Evolutionary conservation across 2,888 invertebrate species (phyloP), one percentile per base, ranked within the genome.

Genomic region (Pimpla rufipes): DNA sequence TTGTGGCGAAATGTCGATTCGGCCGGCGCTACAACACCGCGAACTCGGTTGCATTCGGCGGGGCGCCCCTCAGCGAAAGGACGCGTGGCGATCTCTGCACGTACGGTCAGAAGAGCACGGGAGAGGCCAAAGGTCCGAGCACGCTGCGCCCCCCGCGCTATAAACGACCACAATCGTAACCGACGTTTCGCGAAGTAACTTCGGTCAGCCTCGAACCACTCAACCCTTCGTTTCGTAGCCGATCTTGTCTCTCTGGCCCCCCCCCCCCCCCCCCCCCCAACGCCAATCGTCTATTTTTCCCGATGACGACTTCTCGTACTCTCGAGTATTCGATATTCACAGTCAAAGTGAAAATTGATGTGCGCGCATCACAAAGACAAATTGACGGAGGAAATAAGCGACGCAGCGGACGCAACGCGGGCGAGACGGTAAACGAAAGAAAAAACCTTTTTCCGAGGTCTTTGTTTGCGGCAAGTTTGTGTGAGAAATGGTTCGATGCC

Each of bases 401-500:
- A 18, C 23, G 3, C n/a, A 0, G 40, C 8, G n/a, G 18, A 37
- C 16, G 16, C 13, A 18, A 37, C 3, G n/a, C 1, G 23, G 55
- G 7, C 8, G 40, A 10, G 18, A 37, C 5, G 37, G 37, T 16
- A 29, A 18, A 10, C 7, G 10, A 62, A 40, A n/a, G 37, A 62
- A 23, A 16, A 55, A 23, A 55, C 16, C 35, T 42, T 64, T 64
- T 21, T 21, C 5, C 4, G 16, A 6, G 16, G 4, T 11, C 21
- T 42, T 64, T 64, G 40, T 42, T 42, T 64, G 21, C 5, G 42
- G 21, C 40, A 42, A 64, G 42, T 57, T 59, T 23, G 21, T 64
- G 21, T 57, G 42, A 73, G 78, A 85, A 85, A 88, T 88, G 85
- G 88, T 85, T 83, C 78, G n/a, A 86, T 57, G 79, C 45, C 59